phyloP scores from a whole-genome alignment of 2,888 invertebrate genomes.

The Choreutis nemorana region DNA sequence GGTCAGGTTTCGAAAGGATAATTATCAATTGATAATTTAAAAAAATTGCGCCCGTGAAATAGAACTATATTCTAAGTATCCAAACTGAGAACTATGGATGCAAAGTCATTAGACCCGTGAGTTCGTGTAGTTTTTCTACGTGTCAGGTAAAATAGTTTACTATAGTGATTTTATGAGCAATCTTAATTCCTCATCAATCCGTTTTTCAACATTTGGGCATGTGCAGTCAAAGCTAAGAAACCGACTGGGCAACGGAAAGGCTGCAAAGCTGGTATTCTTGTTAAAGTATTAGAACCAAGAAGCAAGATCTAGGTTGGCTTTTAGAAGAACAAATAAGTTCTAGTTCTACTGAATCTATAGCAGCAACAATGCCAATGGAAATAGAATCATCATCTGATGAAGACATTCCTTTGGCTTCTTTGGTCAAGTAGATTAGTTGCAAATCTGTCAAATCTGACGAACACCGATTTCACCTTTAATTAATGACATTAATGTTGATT shows the following conservation, averaged over 20 bases:
- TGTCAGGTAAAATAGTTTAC: no score
- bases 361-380: constrained; percentile 1
- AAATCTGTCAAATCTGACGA: constrained; percentile 1
- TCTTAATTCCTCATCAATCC: no score
- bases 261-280: constrained; percentile 7
- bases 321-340: constrained; percentile 2
- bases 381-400: background rate
- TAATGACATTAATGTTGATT: constrained; percentile 1
- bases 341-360: constrained; percentile 1
- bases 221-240: constrained; percentile 7
- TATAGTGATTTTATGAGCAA: no score
- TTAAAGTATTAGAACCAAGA: constrained; percentile 4
- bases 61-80: no score
- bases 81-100: no score
- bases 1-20: no score
- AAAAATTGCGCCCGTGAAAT: no score
- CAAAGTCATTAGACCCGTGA: no score
- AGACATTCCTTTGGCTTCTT: constrained; percentile 1
- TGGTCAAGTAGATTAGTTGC: background rate
- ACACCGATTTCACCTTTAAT: constrained; percentile 1
- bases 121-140: no score
- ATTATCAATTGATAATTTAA: no score
- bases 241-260: constrained; percentile 7
- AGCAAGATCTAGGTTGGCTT: constrained; percentile 1
- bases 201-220: constrained; percentile 8